Conservation (phyloP, 2,113 vertebrate genomes). For the Opisthocomus hoazin region DNA sequence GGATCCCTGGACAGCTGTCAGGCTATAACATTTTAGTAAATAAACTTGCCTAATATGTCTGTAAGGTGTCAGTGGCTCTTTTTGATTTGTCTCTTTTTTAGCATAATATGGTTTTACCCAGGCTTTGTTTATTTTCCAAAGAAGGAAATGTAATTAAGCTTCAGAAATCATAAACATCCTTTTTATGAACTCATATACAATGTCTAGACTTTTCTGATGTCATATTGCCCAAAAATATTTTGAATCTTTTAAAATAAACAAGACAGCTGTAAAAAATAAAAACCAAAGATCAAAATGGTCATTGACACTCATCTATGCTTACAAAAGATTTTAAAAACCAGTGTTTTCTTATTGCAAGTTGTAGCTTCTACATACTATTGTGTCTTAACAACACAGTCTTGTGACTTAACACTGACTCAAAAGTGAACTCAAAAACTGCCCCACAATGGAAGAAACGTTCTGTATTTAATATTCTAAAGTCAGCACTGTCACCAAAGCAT, state of each 20-base stretch:
- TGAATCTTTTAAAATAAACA: neutral
- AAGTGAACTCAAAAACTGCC: neutral
- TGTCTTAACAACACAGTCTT: neutral
- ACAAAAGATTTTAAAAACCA: neutral
- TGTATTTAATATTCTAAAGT: neutral
- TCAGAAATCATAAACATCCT: neutral
- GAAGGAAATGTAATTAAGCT: neutral
- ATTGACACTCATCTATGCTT: neutral
- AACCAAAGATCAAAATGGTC: neutral
- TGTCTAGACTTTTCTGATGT: neutral
- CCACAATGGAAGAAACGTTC: neutral
- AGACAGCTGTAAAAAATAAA: neutral
- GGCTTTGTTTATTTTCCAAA: neutral
- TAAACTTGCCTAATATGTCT: neutral
- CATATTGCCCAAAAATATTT: neutral
- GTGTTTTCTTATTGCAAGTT: neutral
- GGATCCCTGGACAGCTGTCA: conserved; percentile 16
- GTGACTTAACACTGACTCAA: neutral
- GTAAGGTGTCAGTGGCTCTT: neutral
- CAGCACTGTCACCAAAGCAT: neutral
- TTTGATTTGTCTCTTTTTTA: neutral
- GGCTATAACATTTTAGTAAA: neutral
- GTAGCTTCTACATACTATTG: neutral
- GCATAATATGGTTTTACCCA: neutral
- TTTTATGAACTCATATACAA: neutral